Percentiles rank a stretch among this genome's conserved stretches.
Evolutionary conservation across 2,888 invertebrate genomes (phyloP).

Genomic region (Agrotis exclamationis): DNA sequence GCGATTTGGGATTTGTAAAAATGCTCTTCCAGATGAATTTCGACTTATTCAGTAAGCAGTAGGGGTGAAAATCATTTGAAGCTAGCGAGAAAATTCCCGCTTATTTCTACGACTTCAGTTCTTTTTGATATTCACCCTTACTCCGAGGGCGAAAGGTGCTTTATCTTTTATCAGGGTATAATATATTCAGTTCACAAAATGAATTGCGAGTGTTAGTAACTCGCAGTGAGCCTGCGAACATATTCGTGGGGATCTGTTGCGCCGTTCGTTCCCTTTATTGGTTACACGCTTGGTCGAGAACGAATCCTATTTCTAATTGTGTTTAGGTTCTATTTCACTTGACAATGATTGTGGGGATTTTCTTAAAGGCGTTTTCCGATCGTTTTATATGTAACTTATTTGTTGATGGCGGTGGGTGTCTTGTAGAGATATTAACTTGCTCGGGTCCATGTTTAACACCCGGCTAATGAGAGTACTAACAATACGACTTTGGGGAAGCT

Average conservation of each 20-base stretch:
- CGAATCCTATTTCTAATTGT: conserved; percentile 80
- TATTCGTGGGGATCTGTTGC: conserved; percentile 90
- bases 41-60: conserved; percentile 69
- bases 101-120: conserved; percentile 81
- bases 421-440: conserved; percentile 79
- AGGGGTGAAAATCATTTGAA: conserved; percentile 77
- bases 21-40: conserved; percentile 71
- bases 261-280: conserved; percentile 86
- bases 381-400: conserved; percentile 83
- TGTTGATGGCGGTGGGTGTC: conserved; percentile 78
- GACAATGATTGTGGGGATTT: conserved; percentile 73
- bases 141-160: conserved; percentile 75
- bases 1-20: conserved; percentile 87
- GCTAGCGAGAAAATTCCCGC: conserved; percentile 74
- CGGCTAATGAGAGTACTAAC: conserved; percentile 73
- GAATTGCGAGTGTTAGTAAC: conserved; percentile 91
- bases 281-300: conserved; percentile 80
- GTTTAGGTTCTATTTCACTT: conserved; percentile 82
- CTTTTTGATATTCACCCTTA: conserved; percentile 80
- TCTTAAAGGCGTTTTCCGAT: conserved; percentile 78
- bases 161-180: conserved; percentile 80
- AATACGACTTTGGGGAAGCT: conserved; percentile 66
- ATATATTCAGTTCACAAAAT: conserved; percentile 91
- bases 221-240: conserved; percentile 90
- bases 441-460: conserved; percentile 75